Conservation (phyloP, 1,140 invertebrate species). For the Pomacea maculata region DNA sequence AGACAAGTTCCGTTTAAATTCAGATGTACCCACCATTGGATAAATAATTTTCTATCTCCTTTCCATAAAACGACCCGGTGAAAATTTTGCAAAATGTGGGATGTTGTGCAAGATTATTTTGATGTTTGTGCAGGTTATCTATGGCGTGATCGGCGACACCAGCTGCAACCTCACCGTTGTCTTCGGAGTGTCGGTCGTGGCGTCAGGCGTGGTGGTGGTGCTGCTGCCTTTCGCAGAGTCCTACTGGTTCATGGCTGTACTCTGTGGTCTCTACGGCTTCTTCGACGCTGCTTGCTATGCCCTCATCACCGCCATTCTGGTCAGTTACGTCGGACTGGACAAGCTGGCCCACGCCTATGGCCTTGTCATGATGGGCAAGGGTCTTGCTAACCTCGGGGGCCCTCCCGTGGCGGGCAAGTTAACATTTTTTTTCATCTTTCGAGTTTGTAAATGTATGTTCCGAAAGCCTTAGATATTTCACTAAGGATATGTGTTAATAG, state of each 20-base stretch:
- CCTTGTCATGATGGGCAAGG: constrained; percentile 60
- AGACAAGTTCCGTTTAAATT: too few species aligned
- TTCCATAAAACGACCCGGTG: too few species aligned
- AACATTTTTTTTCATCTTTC: too few species aligned
- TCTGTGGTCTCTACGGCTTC: constrained; percentile 50
- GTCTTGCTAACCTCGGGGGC: constrained; percentile 60
- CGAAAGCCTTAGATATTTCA: background rate
- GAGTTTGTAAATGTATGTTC: background rate
- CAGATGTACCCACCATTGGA: too few species aligned
- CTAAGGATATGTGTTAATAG: too few species aligned
- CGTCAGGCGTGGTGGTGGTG: constrained; percentile 45
- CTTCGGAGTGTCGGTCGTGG: constrained; percentile 51
- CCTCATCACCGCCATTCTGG: constrained; percentile 60
- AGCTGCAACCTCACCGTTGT: constrained; percentile 49
- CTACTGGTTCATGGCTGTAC: constrained; percentile 42
- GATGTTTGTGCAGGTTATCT: constrained; percentile 73
- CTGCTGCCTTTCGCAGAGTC: constrained; percentile 44
- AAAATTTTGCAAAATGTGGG: too few species aligned
- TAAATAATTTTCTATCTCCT: too few species aligned
- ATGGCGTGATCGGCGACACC: constrained; percentile 88
- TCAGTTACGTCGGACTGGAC: constrained; percentile 59
- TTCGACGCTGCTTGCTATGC: constrained; percentile 63
- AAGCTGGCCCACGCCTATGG: constrained; percentile 64
- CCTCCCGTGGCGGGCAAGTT: constrained; percentile 61
- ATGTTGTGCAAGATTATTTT: too few species aligned